Evolutionary conservation across 1,140 invertebrate species (phyloP), one percentile per base, ranked within the genome.

Genomic region (Prorops nasuta): DNA sequence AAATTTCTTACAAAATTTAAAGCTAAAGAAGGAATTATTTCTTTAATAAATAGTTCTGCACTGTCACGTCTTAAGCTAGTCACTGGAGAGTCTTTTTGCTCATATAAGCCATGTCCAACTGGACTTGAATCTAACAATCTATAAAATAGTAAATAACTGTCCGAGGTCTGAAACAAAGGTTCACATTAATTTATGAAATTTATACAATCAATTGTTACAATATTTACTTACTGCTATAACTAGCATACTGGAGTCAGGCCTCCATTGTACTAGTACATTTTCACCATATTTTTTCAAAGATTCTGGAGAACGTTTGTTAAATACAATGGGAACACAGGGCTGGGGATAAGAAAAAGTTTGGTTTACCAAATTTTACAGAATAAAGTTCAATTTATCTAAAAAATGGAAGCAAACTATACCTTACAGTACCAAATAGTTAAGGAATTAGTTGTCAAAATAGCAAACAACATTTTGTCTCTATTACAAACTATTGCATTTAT

Each of bases 391-490:
- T 37, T 21, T 44, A 34, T n/a, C n/a, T n/a, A 39, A 44, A 54
- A 21, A 47, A 20, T 35, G 1, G 1, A 40, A 40, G 9, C 18
- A 40, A 34, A 41, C 9, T 35, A n/a, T 60, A 91, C 90, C 83
- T 93, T 94, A 65, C 90, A 93, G 77, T 91, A 96, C 92, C 92
- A 96, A 67, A 96, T 90, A 54, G 85, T 85, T 39, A 96, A 74
- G 52, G 86, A 81, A 74, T 94, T 87, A 50, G 87, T 83, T 37
- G 89, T 91, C 50, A 96, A 72, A 48, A 94, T 84, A 14, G 91
- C 91, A 78, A 95, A 93, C 47, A 96, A 81, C 73, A 95, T 89
- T 77, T 92, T 91, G 69, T 96, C 93, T 69, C 91, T 84, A 77
- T 95, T 96, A 64, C 89, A 92, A 37, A 88, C 86, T 58, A 96